Evolutionary conservation across 2,888 invertebrate genomes (phyloP), one percentile per base, ranked within the genome.

Genomic region (Encarsia formosa): DNA sequence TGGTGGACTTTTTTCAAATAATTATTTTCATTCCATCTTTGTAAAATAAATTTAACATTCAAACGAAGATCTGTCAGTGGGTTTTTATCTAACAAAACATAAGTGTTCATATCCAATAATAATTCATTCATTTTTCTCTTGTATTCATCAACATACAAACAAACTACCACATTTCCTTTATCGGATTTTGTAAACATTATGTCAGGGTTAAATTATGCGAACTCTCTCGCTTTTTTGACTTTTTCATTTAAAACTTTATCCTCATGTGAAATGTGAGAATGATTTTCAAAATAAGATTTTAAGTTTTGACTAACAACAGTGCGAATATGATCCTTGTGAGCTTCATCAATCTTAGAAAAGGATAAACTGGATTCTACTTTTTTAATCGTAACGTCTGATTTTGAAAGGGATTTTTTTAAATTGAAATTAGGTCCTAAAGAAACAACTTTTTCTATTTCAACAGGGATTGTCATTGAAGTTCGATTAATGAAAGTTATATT

Each of bases 401-500:
- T 26, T 26, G 26, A 8, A 5, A 26, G 11, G 11, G 5, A 8
- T 26, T 26, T 11, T 26, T 26, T 26, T 11, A 26, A 5, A 26
- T 26, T 26, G 26, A 11, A 26, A 26, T 26, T 26, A 8, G 26
- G 26, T 26, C 11, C 26, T 26, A 26, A 26, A 8, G 26, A 26
- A 26, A 26, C 26, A 26, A 26, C 26, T 60, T 59, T 54, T 57
- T 61, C 56, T 44, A 48, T 54, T 61, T 59, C 58, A 63, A 63
- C 64, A 65, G 58, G 61, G 57, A 60, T 61, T 65, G 64, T 49
- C 69, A 68, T 69, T 69, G 71, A n/a, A 65, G 56, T 48, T 13
- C 23, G 32, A n/a, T 62, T 73, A 69, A 65, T 73, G 67, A 61
- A 61, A 58, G 61, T 64, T 71, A 65, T 64, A 73, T 75, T 81